phyloP scores from a whole-genome alignment of 2,797 vertebrate genomes.

The Iguana delicatissima region DNA sequence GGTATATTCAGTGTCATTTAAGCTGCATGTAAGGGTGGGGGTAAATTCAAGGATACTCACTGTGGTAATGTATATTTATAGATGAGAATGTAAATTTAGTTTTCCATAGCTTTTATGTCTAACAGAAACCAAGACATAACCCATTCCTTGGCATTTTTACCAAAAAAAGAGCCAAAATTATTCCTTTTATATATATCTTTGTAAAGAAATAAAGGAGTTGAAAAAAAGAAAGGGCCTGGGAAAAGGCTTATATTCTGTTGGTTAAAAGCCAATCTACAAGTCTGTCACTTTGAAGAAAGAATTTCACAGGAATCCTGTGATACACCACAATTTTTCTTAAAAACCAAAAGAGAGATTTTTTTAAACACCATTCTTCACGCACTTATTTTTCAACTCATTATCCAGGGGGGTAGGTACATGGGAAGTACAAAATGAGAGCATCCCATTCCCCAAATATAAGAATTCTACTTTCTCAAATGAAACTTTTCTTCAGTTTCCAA shows the following conservation, averaged over 20 bases:
- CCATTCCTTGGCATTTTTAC: no score
- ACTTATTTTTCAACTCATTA: neutral
- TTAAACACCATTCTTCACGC: neutral
- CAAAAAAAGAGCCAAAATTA: no score
- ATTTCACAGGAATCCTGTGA: neutral
- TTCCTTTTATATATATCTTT: no score
- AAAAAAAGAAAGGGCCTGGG: no score
- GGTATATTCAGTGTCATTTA: neutral
- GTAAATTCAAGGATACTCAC: neutral
- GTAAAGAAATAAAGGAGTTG: neutral
- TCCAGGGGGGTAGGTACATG: no score
- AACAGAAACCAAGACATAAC: neutral
- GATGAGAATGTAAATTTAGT: neutral
- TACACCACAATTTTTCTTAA: neutral
- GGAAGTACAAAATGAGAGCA: no score
- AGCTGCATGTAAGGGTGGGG: neutral
- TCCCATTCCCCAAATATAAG: no score
- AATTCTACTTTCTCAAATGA: no score
- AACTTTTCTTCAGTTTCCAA: no score
- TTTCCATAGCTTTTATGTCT: neutral
- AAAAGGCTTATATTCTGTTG: no score
- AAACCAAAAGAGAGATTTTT: no score
- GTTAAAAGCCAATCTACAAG: neutral
- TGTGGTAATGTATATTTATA: neutral
- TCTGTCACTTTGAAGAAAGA: neutral